A percentile compares a stretch with the other conserved stretches of the same genome.
These are phyloP conservation scores for Watsonalla cultraria DNA, from an alignment of 2,888 invertebrate genomes.

Conservation along the genomic window DNA sequence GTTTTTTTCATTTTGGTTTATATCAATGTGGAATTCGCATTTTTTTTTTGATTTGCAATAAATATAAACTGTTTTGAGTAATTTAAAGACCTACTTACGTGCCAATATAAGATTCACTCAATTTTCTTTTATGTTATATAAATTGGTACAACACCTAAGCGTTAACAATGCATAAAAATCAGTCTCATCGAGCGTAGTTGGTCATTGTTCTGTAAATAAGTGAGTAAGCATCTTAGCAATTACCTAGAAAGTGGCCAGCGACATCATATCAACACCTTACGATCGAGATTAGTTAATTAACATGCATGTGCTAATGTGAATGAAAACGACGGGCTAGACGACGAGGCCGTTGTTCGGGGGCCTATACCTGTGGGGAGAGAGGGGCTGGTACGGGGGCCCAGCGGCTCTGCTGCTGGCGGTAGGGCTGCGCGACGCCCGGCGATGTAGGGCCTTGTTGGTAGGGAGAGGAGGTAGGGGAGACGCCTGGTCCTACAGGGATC, in stretches of 20 bases:
- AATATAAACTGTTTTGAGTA: too few relatives aligned
- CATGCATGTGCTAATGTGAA: conserved; percentile 35
- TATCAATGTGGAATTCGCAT: too few relatives aligned
- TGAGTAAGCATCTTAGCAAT: background rate
- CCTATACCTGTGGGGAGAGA: conserved; percentile 69
- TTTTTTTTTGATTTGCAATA: too few relatives aligned
- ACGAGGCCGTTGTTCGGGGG: conserved; percentile 24
- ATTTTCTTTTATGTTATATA: too few relatives aligned
- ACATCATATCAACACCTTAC: background rate
- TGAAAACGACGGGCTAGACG: conserved; percentile 32
- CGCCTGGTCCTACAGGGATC: conserved; percentile 65
- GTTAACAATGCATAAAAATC: background rate
- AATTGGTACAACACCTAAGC: too few relatives aligned
- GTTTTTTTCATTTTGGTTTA: too few relatives aligned
- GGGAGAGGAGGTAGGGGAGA: conserved; percentile 38
- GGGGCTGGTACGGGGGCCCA: conserved; percentile 74
- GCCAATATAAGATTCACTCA: too few relatives aligned
- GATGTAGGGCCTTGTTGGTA: conserved; percentile 57
- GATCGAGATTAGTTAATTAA: conserved; percentile 1
- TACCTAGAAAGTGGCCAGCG: background rate
- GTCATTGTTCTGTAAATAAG: background rate
- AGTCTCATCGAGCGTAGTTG: background rate
- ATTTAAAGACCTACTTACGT: too few relatives aligned
- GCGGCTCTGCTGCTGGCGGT: conserved; percentile 60
- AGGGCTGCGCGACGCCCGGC: conserved; percentile 57